Evolutionary conservation across 2,113 vertebrate species (phyloP).

Genomic region (Zeus faber): DNA sequence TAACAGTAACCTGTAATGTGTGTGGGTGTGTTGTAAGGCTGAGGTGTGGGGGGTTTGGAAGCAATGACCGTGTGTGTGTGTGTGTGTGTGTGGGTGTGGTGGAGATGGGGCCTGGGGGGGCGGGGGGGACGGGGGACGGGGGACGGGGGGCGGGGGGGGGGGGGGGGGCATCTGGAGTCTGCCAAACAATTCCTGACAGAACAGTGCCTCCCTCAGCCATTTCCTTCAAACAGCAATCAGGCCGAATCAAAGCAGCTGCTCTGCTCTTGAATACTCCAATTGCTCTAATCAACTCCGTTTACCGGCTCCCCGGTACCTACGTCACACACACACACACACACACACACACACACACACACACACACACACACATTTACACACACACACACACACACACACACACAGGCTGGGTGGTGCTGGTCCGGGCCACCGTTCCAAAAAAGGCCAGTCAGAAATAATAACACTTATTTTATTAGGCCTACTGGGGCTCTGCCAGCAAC

Average conservation of each 20-base stretch:
- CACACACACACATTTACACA: neutral
- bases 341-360: neutral
- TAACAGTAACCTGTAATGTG: too few species aligned
- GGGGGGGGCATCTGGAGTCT: slow-evolving; percentile 51
- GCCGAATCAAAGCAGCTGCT: slow-evolving; percentile 76
- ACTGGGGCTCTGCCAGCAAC: slow-evolving; percentile 51
- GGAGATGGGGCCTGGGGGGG: slow-evolving; percentile 23
- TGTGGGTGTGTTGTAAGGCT: too few species aligned
- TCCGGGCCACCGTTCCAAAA: slow-evolving; percentile 34
- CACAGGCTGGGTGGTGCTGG: neutral
- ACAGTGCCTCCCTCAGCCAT: slow-evolving; percentile 67
- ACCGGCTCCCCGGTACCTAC: slow-evolving; percentile 42
- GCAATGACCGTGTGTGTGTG: slow-evolving; percentile 24
- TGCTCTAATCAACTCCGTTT: slow-evolving; percentile 77
- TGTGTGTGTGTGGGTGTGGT: slow-evolving; percentile 19
- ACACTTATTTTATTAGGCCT: slow-evolving; percentile 67
- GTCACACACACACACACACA: neutral
- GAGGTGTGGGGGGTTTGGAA: too few species aligned
- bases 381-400: neutral
- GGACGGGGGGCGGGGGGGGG: too few species aligned
- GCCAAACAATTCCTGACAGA: slow-evolving; percentile 75
- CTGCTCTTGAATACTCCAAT: slow-evolving; percentile 65
- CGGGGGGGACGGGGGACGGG: too few species aligned
- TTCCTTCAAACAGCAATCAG: slow-evolving; percentile 74
- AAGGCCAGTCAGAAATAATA: slow-evolving; percentile 69